Base-by-base conservation (phyloP, 2,113 vertebrate species). In the Pica pica region DNA sequence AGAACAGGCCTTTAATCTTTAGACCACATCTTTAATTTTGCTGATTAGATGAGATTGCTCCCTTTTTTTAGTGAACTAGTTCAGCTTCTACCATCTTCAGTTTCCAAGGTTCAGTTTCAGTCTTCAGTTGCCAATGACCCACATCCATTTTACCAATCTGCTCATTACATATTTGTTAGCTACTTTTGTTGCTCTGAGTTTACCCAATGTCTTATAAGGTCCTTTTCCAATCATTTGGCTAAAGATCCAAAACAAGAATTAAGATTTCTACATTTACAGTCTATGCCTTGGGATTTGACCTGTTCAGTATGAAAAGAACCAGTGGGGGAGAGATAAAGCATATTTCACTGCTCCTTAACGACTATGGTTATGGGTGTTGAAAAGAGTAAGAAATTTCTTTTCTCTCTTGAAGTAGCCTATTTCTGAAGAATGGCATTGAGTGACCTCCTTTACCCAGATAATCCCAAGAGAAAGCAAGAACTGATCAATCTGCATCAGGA, bases 391-490 rank as follows among this genome's bases (percentile, higher is more conserved):
- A 93, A 28, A 33, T 79, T 86, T 91, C 5, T 88, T 85, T 95
- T 93, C 50, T 95, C 65, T 95, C 87, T 97, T 96, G 53, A 93
- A 97, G 83, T 6, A 91, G 63, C 42, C 55, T 59, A 2, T 55
- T 93, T 63, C 35, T 92, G 92, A 96, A 97, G 81, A 90, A 98
- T 98, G 98, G 96, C 97, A 8, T 75, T 98, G 67, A 98, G 97
- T 47, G 97, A 98, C 73, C 96, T 98, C 63, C 94, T 98, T 75
- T 98, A 97, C 56, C 98, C 98, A 74, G 97, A 98, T 6, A 98
- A 98, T 73, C 97, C 97, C 59, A 96, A 77, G 84, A 97, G 98
- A 91, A 84, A 98, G 57, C 96, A 98, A 81, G 97, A 98, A 95
- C 42, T 98, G 78, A 96, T 95, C 50, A 73, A 59, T 23, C 91